Evolutionary conservation across 2,888 invertebrate species (phyloP), one percentile per base, ranked within the genome.

Genomic region (Volucella inanis): DNA sequence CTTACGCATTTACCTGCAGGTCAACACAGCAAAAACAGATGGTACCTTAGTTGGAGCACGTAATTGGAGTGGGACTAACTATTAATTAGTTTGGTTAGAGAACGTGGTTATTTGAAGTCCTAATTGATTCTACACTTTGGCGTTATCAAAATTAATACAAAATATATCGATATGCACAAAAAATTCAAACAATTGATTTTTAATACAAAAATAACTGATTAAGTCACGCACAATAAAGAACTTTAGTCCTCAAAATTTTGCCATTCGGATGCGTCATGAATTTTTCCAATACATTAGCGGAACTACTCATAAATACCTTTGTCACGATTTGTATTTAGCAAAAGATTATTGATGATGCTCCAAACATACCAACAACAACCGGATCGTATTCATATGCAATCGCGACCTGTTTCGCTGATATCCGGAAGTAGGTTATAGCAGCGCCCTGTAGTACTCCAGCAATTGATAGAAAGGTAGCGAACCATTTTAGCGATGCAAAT

Each of bases 341-440:
- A 57, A 50, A 43, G 50, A 10, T 8, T 68, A 68, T 61, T 77
- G 61, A 39, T 68, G 59, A 38, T 50, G 57, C 11, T 55, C 70
- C 61, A 83, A 88, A 91, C 92, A 91, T 91, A 93, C 94, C 93
- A 77, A 93, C 90, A 55, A 92, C 83, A 72, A 90, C 88, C 50
- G 91, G 89, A 83, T 92, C 89, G 88, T 93, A 93, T 78, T 90
- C 91, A 88, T 92, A 92, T 88, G 93, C 92, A 43, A 91, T 87
- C 54, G 92, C 92, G 78, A 93, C 93, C 87, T 93, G 90, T 55
- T 93, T 91, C 3, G 92, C 92, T n/a, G 94, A 93, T 70, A 93
- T 92, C 14, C 92, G 91, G 88, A 94, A 93, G 88, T 93, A 94
- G 15, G 91, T 90, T 78, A 93, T 90, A 43, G 92, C 89, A 57